Evolutionary conservation across 2,888 invertebrate genomes (phyloP).

Genomic region (Cybosia mesomella): DNA sequence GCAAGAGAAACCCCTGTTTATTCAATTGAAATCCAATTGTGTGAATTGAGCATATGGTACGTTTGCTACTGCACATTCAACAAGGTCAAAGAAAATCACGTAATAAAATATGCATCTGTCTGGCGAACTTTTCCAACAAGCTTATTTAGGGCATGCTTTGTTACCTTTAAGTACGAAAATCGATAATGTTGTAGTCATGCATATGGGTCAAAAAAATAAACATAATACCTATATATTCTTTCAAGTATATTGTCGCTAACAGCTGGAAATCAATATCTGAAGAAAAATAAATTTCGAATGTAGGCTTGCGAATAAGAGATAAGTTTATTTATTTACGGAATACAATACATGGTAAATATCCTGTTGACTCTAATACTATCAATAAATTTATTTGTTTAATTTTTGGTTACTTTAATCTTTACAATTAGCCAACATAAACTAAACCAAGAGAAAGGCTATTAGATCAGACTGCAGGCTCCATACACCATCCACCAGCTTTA

Average conservation of each 20-base stretch:
- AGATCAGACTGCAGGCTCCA: neutral
- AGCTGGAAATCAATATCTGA: neutral
- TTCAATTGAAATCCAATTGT: conserved; percentile 37
- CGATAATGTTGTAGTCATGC: neutral
- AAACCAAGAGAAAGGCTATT: too few relatives aligned
- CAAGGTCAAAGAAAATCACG: neutral
- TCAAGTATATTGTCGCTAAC: too few relatives aligned
- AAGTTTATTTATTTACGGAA: neutral
- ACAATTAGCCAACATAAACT: too few relatives aligned
- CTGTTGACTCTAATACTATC: too few relatives aligned
- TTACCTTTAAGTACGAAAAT: neutral
- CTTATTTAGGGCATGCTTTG: neutral
- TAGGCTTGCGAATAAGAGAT: neutral
- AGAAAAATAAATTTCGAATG: neutral
- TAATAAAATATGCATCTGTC: neutral
- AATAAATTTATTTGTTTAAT: too few relatives aligned
- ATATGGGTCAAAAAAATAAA: too few relatives aligned
- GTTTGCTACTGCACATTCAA: neutral
- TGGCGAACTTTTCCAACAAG: neutral
- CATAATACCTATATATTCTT: too few relatives aligned
- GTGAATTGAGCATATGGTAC: conserved; percentile 4
- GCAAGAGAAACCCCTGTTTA: conserved; percentile 22
- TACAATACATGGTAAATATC: too few relatives aligned
- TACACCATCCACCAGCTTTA: neutral
- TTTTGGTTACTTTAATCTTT: too few relatives aligned